Percentiles rank a stretch among this genome's conserved stretches.
Evolutionary conservation across 2,888 invertebrate genomes (phyloP).

Genomic region (Lasiommata megera): DNA sequence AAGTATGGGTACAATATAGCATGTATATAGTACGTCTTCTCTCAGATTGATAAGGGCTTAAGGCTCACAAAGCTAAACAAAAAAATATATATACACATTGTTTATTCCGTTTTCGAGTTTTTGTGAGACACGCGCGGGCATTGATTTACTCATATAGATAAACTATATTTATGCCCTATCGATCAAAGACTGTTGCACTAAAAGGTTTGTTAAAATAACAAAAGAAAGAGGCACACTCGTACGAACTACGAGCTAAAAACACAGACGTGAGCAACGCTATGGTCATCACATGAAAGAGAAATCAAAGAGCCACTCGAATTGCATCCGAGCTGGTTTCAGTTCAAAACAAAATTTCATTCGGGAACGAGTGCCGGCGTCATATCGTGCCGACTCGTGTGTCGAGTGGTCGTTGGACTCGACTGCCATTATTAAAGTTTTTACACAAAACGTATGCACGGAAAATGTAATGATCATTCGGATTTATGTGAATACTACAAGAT

Average conservation of each 20-base stretch:
- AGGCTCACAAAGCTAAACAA: too few species aligned
- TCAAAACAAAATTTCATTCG: constrained; percentile 33
- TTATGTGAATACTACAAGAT: neutral
- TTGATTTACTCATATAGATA: too few species aligned
- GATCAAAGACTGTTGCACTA: neutral
- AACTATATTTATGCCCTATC: too few species aligned
- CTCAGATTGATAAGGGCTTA: too few species aligned
- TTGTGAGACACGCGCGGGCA: too few species aligned
- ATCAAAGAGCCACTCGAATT: constrained; percentile 31
- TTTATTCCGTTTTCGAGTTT: too few species aligned
- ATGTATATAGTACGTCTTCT: too few species aligned
- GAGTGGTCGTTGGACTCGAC: constrained; percentile 25
- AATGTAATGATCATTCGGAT: constrained; percentile 3
- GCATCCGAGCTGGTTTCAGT: constrained; percentile 26
- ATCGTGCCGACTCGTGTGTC: constrained; percentile 28
- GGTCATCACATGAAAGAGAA: constrained; percentile 31
- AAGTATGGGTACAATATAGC: too few species aligned
- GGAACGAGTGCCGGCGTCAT: constrained; percentile 28
- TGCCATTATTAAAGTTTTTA: constrained; percentile 16
- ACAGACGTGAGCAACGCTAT: constrained; percentile 9
- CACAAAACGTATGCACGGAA: constrained; percentile 4
- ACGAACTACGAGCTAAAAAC: constrained; percentile 3
- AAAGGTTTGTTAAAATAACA: constrained; percentile 1
- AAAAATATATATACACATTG: too few species aligned
- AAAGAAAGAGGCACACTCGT: neutral